Percentiles rank a stretch among this genome's conserved stretches.
These are phyloP conservation scores for Gymnoscopelus braueri DNA, from an alignment of 2,797 vertebrate genomes.

Conservation along the genomic window DNA sequence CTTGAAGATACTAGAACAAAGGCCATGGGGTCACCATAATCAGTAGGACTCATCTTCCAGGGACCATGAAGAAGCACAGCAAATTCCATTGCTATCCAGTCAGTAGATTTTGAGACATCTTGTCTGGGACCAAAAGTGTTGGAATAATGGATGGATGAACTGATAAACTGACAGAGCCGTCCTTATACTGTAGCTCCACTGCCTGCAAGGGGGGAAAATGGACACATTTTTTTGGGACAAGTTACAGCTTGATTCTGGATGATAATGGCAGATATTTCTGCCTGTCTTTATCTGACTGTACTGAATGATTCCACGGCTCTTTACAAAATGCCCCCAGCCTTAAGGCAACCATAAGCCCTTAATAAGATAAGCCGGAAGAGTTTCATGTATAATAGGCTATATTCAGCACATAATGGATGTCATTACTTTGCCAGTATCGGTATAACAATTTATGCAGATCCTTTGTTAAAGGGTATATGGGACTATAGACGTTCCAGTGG, in stretches of 20 bases:
- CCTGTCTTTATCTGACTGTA: constrained; percentile 5
- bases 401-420: constrained; percentile 28
- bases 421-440: constrained; percentile 12
- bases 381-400: constrained; percentile 25
- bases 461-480: constrained; percentile 10
- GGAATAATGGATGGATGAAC: constrained; percentile 3
- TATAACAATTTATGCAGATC: background rate
- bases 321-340: constrained; percentile 9
- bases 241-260: constrained; percentile 5
- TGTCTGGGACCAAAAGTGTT: background rate
- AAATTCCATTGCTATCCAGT: no score
- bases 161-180: background rate
- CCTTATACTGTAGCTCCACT: no score
- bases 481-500: constrained; percentile 26
- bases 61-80: no score
- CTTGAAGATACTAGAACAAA: no score
- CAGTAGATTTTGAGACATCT: no score
- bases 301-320: constrained; percentile 1
- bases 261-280: constrained; percentile 30
- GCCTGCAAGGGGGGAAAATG: no score
- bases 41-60: no score
- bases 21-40: no score
- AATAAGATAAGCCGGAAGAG: background rate
- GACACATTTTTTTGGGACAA: no score
- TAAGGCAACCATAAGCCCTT: constrained; percentile 9